Conservation (phyloP, 2,888 invertebrate species). For the Sesamia inferens region DNA sequence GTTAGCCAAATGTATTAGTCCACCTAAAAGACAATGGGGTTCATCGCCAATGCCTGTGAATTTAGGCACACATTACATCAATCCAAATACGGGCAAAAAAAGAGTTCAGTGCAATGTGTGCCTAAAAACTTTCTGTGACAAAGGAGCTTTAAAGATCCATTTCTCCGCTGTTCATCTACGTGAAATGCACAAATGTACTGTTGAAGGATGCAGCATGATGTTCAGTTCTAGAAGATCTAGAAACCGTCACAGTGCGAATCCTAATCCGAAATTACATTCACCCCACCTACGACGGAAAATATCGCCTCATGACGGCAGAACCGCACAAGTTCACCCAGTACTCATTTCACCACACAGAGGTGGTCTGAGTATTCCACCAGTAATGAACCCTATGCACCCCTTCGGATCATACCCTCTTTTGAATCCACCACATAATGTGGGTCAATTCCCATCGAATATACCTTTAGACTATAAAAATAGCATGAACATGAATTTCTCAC, state of each 20-base stretch:
- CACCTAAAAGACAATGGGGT: slow-evolving; percentile 95
- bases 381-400: slow-evolving; percentile 93
- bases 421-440: slow-evolving; percentile 92
- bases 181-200: slow-evolving; percentile 99
- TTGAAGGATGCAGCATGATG: slow-evolving; percentile 99
- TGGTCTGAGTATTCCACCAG: slow-evolving; percentile 91
- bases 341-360: slow-evolving; percentile 93
- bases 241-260: slow-evolving; percentile 99
- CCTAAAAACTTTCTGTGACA: slow-evolving; percentile 99
- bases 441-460: slow-evolving; percentile 88
- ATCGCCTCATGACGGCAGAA: slow-evolving; percentile 97
- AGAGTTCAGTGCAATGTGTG: slow-evolving; percentile 99
- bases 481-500: slow-evolving; percentile 80
- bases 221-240: slow-evolving; percentile 98
- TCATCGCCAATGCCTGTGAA: slow-evolving; percentile 94
- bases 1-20: slow-evolving; percentile 92
- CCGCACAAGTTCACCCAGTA: slow-evolving; percentile 95
- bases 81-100: slow-evolving; percentile 98
- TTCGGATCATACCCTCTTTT: slow-evolving; percentile 95
- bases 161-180: slow-evolving; percentile 99
- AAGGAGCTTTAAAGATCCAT: slow-evolving; percentile 99
- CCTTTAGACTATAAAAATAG: slow-evolving; percentile 88
- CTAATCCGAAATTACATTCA: slow-evolving; percentile 99
- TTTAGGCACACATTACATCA: slow-evolving; percentile 96
- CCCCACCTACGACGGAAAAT: slow-evolving; percentile 98